Evolutionary conservation across 1,140 invertebrate genomes (phyloP), one percentile per base, ranked within the genome.

Genomic region (Lepidurus packardi): DNA sequence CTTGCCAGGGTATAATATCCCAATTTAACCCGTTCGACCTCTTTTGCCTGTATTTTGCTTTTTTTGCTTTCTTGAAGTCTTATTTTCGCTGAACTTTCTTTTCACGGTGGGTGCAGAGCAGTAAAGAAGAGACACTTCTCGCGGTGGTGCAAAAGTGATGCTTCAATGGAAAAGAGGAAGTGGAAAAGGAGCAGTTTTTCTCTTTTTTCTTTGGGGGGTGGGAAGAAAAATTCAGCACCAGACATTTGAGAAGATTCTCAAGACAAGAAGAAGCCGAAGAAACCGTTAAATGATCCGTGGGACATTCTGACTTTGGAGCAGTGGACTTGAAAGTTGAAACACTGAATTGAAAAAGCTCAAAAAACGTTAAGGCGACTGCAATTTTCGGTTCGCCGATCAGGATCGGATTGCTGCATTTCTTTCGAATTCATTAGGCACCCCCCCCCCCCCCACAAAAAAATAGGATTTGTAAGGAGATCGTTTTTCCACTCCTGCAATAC

Each of bases 311-410:
- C 53, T 65, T 65, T 16, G 53, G 21, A 16, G 21, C 16, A 65
- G 16, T 65, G 53, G 53, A 65, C 16, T 16, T 65, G 53, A 65
- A 34, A 65, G 53, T 65, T 65, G 21, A 21, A 65, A 65, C 34
- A 34, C 34, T 34, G 53, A 65, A 65, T n/a, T 7, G 53, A 13
- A 65, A 65, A 65, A 16, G 9, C 1, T 7, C n/a, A 65, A 65
- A 65, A 65, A 65, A 47, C 53, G 53, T 65, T n/a, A n/a, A 65
- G 16, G 53, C 16, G 53, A 65, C 53, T 9, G 53, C 53, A 65
- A 65, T 65, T 65, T 65, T 65, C 53, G 53, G 53, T 65, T 65
- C 53, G 53, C 53, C 53, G 53, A 65, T 65, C 53, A 65, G 6
- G 53, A 65, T 65, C 53, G 10, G 53, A 65, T 65, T 21, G 21